Base-by-base conservation (phyloP, 2,113 vertebrate species). In the Periophthalmus modestus region DNA sequence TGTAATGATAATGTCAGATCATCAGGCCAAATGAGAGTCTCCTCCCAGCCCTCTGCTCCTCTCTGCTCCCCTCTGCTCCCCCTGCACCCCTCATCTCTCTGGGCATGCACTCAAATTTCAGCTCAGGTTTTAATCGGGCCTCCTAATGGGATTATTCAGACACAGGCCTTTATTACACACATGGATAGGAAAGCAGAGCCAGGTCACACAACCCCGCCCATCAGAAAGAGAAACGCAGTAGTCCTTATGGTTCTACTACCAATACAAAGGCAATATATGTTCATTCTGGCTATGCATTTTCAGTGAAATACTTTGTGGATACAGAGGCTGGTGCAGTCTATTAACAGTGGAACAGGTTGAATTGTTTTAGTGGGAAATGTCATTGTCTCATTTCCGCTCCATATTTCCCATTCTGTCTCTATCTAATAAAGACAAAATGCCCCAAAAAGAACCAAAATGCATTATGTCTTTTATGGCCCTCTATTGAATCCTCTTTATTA, bases 91-190 rank as follows among this genome's bases (percentile, higher is more conserved):
- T 83, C 76, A 87, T 75, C 85, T 89, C 80, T 80, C 75, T 21
- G 80, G 86, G 85, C 86, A 87, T 69, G 72, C 88, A 86, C 85
- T 92, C 91, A 90, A 87, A 89, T 93, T 90, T 91, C 86, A 89
- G 87, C 84, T 92, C 87, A 80, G 90, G 88, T 89, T 90, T 91
- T 89, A 91, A 92, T 91, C 88, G 89, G 85, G 83, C 78, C 79
- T 86, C 83, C 87, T 91, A 93, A 94, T 92, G 91, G 92, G 92
- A 94, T 94, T 93, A 94, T 89, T 87, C 78, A 84, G 88, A 92
- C 89, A 87, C 85, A 81, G 86, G 87, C 82, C 89, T 91, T 92
- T 89, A 92, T 92, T 91, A 92, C 89, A 91, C 88, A 90, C 89
- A 92, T 86, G 91, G 92, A 87, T 89, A 85, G 78, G 81, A 92